These are phyloP conservation scores for Heliocidaris tuberculata DNA, from an alignment of 35 echinoderm and acorn worm species.

Conservation along the genomic window DNA sequence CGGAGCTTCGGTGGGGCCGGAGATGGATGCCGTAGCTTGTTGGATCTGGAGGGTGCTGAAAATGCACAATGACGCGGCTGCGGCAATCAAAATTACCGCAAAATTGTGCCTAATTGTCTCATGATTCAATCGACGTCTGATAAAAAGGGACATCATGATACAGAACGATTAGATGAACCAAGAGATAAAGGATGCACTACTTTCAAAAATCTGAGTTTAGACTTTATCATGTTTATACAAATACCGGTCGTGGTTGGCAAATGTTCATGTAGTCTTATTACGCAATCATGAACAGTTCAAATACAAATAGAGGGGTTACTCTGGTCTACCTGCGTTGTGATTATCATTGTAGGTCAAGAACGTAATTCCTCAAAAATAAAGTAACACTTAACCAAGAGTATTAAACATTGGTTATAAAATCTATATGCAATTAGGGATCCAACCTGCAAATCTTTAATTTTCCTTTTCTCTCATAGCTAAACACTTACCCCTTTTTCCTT, in stretches of 20 bases:
- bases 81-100: neutral
- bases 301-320: neutral
- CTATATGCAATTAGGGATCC: too few relatives aligned
- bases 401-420: too few relatives aligned
- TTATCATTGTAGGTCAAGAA: too few relatives aligned
- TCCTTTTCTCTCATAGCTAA: too few relatives aligned
- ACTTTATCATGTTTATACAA: too few relatives aligned
- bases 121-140: neutral
- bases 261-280: neutral
- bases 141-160: neutral
- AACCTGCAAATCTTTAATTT: too few relatives aligned
- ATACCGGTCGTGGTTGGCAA: too few relatives aligned
- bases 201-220: too few relatives aligned
- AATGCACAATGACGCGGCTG: neutral
- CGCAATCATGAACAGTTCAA: neutral
- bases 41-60: neutral
- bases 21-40: neutral
- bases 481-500: too few relatives aligned
- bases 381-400: too few relatives aligned
- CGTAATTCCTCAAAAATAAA: too few relatives aligned
- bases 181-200: neutral
- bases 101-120: neutral
- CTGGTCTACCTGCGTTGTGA: too few relatives aligned
- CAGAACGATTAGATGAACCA: neutral
- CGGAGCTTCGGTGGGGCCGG: constrained; percentile 4